Base-by-base conservation (phyloP, 2,888 invertebrate species). In the Stenichneumon culpator region DNA sequence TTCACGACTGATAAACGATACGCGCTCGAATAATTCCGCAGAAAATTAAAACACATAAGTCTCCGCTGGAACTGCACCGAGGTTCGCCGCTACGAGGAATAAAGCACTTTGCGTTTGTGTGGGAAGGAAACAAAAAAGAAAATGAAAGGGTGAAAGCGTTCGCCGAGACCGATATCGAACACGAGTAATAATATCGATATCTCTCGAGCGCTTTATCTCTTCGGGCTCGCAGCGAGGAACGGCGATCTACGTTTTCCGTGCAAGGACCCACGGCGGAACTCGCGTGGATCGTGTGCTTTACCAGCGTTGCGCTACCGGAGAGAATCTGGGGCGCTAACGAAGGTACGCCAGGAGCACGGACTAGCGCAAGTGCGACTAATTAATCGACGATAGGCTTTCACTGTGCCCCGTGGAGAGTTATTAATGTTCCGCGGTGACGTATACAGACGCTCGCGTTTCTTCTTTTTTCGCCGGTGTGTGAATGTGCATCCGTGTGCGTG, bases 391-490 rank as follows among this genome's bases (percentile, higher is more conserved):
- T 92, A 90, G 90, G 91, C 90, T 91, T 91, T 91, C 91, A 89
- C 88, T 32, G 72, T 52, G 63, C 52, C 47, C 36, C 87, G 86
- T 87, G 89, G 32, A 65, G 90, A 91, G 92, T 93, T 93, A 93
- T 93, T 93, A 93, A 93, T 93, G 93, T 89, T 89, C 86, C 89
- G 82, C 90, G 93, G 89, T 90, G 92, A 93, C 91, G 92, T 93
- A 93, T 93, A 93, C 93, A 92, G 90, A 91, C 90, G 89, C 90
- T 87, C 83, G 72, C 81, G 78, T 78, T 36, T 72, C 63, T 39
- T 32, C 72, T 36, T 65, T 70, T 39, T 54, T 6, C 19, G 87
- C 82, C 86, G 83, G 54, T 54, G 54, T 54, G 54, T 7, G 88
- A 7, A 67, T 72, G 16, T 32, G 72, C 19, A 54, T 36, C 16